Conservation (phyloP, 2,113 vertebrate species). For the Pangasianodon hypophthalmus region DNA sequence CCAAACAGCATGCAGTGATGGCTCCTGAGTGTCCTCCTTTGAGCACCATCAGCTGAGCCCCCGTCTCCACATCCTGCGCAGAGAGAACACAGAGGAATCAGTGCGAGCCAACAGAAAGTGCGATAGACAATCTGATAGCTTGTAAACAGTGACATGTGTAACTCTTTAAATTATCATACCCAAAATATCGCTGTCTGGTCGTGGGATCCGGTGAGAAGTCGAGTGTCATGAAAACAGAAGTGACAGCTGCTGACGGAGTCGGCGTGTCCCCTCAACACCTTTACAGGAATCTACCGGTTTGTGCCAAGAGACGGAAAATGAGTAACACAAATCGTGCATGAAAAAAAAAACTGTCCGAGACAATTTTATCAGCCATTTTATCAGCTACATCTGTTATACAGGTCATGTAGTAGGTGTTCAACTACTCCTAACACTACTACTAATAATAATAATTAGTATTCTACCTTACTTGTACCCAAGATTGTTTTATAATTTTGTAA, state of each 20-base stretch:
- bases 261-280: conserved; percentile 46
- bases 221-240: conserved; percentile 38
- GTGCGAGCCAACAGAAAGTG: background rate
- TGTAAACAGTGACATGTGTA: background rate
- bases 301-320: background rate
- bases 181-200: conserved; percentile 40
- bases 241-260: conserved; percentile 37
- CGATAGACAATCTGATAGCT: background rate
- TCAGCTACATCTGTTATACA: background rate
- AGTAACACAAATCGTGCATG: background rate
- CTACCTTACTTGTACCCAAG: too few species aligned
- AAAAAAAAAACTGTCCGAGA: background rate
- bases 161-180: conserved; percentile 4
- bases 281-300: conserved; percentile 42
- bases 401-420: background rate
- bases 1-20: conserved; percentile 71
- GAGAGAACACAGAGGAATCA: background rate
- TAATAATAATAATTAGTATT: too few species aligned
- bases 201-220: conserved; percentile 45
- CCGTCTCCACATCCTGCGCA: conserved; percentile 55
- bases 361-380: background rate
- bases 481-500: background rate
- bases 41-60: conserved; percentile 64
- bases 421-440: background rate
- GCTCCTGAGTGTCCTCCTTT: conserved; percentile 63